phyloP scores from a whole-genome alignment of 1,140 invertebrate species.

The Achroia grisella region DNA sequence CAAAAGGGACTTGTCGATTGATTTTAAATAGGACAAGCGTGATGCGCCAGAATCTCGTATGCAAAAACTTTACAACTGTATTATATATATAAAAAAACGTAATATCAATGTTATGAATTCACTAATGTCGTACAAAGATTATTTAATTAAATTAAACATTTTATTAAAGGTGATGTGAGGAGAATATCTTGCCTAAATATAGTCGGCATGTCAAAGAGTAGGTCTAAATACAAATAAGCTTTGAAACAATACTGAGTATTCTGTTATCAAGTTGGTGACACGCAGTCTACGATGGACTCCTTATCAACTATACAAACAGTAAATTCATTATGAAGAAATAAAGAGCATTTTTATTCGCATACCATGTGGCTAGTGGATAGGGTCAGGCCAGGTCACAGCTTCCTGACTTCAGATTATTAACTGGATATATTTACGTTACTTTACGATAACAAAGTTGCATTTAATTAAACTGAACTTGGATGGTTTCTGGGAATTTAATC shows the following conservation, averaged over 20 bases:
- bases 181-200: too few relatives aligned
- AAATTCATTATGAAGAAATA: conserved; percentile 24
- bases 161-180: too few relatives aligned
- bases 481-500: neutral
- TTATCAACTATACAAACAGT: conserved; percentile 33
- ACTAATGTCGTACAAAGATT: too few relatives aligned
- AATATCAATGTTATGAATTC: too few relatives aligned
- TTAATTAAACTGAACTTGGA: conserved; percentile 32
- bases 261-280: conserved; percentile 42
- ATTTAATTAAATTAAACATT: too few relatives aligned
- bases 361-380: conserved; percentile 17
- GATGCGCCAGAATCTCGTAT: too few relatives aligned
- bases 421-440: conserved; percentile 27
- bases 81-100: too few relatives aligned
- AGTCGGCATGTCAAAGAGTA: too few relatives aligned
- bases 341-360: conserved; percentile 40
- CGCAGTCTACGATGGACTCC: conserved; percentile 43
- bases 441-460: conserved; percentile 39
- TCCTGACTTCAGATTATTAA: conserved; percentile 41
- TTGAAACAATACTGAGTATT: neutral
- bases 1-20: too few relatives aligned
- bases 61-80: too few relatives aligned
- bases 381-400: conserved; percentile 42
- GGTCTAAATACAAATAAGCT: too few relatives aligned
- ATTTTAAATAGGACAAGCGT: too few relatives aligned